Evolutionary conservation across 2,888 invertebrate species (phyloP), one percentile per base, ranked within the genome.

Genomic region (Tyria jacobaeae): DNA sequence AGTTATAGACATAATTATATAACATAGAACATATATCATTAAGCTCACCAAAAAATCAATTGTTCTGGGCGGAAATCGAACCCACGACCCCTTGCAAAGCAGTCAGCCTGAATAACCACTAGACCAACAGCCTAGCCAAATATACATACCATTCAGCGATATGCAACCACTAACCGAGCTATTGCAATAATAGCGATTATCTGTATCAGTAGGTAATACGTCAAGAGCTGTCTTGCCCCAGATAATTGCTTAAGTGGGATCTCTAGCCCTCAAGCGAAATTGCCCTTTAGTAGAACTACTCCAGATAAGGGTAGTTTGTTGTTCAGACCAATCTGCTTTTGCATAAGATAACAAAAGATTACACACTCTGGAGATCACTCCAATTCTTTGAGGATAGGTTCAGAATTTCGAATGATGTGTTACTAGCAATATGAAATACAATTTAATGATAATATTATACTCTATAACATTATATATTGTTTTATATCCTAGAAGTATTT

Each of bases 281-380:
- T 66, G 78, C 76, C 80, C 77, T 80, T 80, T 76, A 70, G 67
- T 66, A 67, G 68, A 80, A 73, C 81, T 80, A 78, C 82, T 80
- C 67, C 62, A 82, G 87, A 87, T 89, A 89, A 88, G 87, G 79
- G 79, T 76, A 82, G 83, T 83, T 82, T 84, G 83, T 83, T 85
- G 83, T 84, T 83, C 70, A 62, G 74, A 56, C 73, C 81, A 86
- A 88, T 84, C 87, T 85, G 81, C 84, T 83, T 75, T 76, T 79
- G 76, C 85, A 82, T 84, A 87, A 85, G 88, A 89, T 89, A 88
- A 88, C 87, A 86, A 71, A 76, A 60, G 80, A 86, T 88, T 87
- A 87, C 76, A 83, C 83, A 86, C 80, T 82, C 75, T 73, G 75
- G 63, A 76, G 81, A 80, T 81, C 79, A 75, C 68, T 59, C n/a